Conservation (phyloP, 1,140 invertebrate genomes). For the Drosophila willistoni region DNA sequence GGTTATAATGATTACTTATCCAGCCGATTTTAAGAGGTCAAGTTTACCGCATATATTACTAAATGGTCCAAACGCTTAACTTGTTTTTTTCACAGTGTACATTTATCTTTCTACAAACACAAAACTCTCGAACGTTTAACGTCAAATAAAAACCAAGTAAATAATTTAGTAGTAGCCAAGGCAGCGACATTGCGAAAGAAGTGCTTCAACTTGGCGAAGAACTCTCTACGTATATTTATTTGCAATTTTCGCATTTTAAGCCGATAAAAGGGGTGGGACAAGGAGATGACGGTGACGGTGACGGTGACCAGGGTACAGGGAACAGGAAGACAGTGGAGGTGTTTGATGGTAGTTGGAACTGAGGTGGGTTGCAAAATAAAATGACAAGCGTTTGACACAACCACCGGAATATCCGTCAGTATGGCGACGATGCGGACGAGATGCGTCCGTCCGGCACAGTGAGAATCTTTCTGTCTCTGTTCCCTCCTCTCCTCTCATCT, state of each 20-base stretch:
- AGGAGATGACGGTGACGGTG: slow-evolving; percentile 13
- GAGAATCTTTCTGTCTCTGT: background rate
- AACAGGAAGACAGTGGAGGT: background rate
- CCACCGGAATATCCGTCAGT: slow-evolving; percentile 80
- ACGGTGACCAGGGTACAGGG: background rate
- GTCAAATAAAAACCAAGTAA: slow-evolving; percentile 75
- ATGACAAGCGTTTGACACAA: slow-evolving; percentile 80
- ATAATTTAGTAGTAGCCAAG: slow-evolving; percentile 68
- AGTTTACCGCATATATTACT: too few species aligned
- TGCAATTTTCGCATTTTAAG: slow-evolving; percentile 80
- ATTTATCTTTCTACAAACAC: slow-evolving; percentile 46
- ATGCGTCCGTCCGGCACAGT: slow-evolving; percentile 48
- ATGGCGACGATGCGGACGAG: slow-evolving; percentile 70
- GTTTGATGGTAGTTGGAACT: background rate
- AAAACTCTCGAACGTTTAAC: slow-evolving; percentile 64
- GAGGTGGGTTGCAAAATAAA: slow-evolving; percentile 56
- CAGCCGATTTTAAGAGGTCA: too few species aligned
- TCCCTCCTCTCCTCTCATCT: background rate
- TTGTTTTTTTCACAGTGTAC: slow-evolving; percentile 31
- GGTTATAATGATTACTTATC: too few species aligned
- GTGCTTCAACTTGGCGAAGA: slow-evolving; percentile 43
- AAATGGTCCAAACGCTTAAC: too few species aligned
- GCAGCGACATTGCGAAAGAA: slow-evolving; percentile 33
- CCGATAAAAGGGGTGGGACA: slow-evolving; percentile 63
- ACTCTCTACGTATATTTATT: slow-evolving; percentile 73